Evolutionary conservation across 2,888 invertebrate species (phyloP).

Genomic region (Drepana falcataria): DNA sequence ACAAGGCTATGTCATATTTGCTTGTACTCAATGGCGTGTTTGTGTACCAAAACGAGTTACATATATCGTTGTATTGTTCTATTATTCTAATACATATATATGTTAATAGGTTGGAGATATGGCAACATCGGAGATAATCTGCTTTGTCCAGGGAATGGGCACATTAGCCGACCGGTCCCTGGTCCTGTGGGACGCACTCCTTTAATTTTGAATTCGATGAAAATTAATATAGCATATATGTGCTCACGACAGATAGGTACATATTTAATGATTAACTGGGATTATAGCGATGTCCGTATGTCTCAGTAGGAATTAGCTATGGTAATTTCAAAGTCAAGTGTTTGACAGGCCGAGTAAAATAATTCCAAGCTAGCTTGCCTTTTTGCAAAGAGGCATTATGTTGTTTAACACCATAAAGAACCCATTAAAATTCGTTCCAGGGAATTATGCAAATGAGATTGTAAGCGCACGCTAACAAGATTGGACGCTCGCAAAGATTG

Average conservation of each 20-base stretch:
- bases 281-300: too few relatives aligned
- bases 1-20: constrained; percentile 16
- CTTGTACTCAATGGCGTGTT: neutral
- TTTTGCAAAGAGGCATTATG: constrained; percentile 47
- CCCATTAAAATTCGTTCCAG: constrained; percentile 62
- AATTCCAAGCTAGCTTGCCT: constrained; percentile 19
- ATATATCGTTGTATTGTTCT: too few relatives aligned
- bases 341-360: constrained; percentile 32
- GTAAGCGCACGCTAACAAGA: constrained; percentile 60
- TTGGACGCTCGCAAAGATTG: constrained; percentile 57
- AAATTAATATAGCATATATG: constrained; percentile 57
- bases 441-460: constrained; percentile 69
- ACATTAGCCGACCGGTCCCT: constrained; percentile 40
- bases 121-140: constrained; percentile 72
- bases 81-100: too few relatives aligned
- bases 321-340: constrained; percentile 27
- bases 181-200: constrained; percentile 56
- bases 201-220: constrained; percentile 71
- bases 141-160: constrained; percentile 66
- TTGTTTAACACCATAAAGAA: constrained; percentile 61
- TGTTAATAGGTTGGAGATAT: constrained; percentile 67
- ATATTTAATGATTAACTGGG: constrained; percentile 45
- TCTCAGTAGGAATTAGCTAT: constrained; percentile 6
- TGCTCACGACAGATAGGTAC: constrained; percentile 31
- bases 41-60: neutral